Evolutionary conservation across 2,888 invertebrate genomes (phyloP).

Genomic region (Dynastes tityus): DNA sequence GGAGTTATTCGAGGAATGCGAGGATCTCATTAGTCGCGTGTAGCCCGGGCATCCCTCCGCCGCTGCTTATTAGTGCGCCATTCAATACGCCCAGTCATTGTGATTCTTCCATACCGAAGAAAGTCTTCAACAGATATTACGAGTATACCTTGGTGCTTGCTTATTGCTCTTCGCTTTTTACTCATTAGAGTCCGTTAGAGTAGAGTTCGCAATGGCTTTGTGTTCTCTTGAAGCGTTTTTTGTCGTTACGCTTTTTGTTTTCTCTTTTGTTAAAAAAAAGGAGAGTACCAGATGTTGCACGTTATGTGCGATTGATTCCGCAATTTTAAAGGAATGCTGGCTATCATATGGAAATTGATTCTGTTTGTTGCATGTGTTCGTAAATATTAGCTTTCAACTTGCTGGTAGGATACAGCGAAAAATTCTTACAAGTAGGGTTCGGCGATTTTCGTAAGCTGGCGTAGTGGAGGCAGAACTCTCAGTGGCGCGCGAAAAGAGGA

Average conservation of each 20-base stretch:
- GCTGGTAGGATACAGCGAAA: too few species aligned
- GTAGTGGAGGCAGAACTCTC: too few species aligned
- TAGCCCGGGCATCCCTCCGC: not conserved
- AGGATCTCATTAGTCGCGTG: slow-evolving; percentile 36
- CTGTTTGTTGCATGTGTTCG: too few species aligned
- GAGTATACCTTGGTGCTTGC: too few species aligned
- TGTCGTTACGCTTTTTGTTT: not conserved
- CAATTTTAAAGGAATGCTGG: too few species aligned
- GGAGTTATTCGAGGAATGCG: slow-evolving; percentile 37
- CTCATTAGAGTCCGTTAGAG: not conserved
- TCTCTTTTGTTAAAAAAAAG: not conserved
- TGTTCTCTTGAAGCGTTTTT: not conserved
- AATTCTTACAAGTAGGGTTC: too few species aligned
- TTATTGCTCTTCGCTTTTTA: not conserved
- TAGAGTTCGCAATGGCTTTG: slow-evolving; percentile 1
- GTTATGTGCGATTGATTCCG: not conserved
- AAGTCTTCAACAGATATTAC: too few species aligned
- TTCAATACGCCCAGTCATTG: slow-evolving; percentile 32
- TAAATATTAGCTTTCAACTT: too few species aligned
- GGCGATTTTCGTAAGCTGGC: too few species aligned
- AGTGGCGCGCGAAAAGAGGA: too few species aligned
- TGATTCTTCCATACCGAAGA: slow-evolving; percentile 17
- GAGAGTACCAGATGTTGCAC: not conserved
- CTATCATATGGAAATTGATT: too few species aligned
- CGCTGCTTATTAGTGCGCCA: slow-evolving; percentile 38